These are phyloP conservation scores for Orchesella cincta DNA, from an alignment of 1,140 invertebrate genomes.

Conservation along the genomic window DNA sequence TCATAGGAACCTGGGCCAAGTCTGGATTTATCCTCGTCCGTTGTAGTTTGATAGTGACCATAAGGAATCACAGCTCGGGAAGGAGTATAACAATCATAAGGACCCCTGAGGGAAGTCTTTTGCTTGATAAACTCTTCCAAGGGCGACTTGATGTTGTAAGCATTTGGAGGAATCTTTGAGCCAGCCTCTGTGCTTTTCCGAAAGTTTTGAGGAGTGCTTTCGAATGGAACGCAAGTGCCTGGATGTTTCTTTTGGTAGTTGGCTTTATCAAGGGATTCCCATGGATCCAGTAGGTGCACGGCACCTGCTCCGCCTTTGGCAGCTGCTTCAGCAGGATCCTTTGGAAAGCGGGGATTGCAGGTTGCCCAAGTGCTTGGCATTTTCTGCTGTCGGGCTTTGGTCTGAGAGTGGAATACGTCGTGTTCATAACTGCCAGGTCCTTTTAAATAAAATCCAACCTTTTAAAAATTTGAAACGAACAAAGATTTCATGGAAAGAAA, in stretches of 20 bases:
- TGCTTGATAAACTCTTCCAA: conserved; percentile 16
- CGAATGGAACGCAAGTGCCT: not conserved
- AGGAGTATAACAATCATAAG: conserved; percentile 18
- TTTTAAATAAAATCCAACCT: no score
- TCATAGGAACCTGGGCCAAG: conserved; percentile 17
- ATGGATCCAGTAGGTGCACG: not conserved
- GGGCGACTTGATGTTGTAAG: conserved; percentile 16
- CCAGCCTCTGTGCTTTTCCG: not conserved
- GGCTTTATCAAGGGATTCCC: not conserved
- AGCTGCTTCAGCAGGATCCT: not conserved
- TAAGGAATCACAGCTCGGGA: not conserved
- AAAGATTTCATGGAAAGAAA: no score
- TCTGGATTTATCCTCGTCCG: not conserved
- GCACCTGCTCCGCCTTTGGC: not conserved
- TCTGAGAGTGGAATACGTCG: not conserved
- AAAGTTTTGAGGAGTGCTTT: conserved; percentile 4
- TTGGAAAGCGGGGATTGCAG: conserved; percentile 11
- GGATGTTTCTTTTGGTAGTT: not conserved
- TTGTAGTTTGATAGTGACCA: not conserved
- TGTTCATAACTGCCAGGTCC: conserved; percentile 1
- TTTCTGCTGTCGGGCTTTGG: not conserved
- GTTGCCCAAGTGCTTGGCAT: conserved; percentile 3
- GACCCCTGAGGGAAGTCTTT: not conserved
- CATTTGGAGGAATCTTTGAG: not conserved
- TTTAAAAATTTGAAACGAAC: no score